These are phyloP conservation scores for Chlorospingus semifuscus DNA, from an alignment of 2,797 vertebrate genomes.

Conservation along the genomic window DNA sequence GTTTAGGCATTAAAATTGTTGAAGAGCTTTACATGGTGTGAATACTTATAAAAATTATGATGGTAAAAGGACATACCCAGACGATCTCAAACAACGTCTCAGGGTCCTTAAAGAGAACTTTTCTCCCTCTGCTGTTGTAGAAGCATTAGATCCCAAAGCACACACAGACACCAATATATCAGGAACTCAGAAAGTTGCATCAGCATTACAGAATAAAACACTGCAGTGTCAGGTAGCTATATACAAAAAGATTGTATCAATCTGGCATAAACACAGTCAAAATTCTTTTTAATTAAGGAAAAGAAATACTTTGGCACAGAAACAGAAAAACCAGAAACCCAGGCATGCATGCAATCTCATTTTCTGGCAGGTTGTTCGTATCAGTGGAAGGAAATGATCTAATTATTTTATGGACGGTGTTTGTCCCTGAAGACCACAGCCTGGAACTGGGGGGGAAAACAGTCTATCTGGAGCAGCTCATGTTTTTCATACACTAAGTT, in stretches of 20 bases:
- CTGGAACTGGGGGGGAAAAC: not conserved
- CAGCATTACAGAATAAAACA: not conserved
- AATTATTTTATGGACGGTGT: conserved; percentile 13
- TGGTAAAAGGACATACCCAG: not conserved
- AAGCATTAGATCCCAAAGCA: not conserved
- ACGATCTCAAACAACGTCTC: not conserved
- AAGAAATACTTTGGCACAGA: not conserved
- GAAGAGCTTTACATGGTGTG: not conserved
- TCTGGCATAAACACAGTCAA: not conserved
- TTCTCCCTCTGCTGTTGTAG: not conserved
- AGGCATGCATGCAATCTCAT: not conserved
- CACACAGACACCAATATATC: not conserved
- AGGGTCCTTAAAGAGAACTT: not conserved
- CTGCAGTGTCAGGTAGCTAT: not conserved
- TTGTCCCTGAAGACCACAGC: conserved; percentile 5
- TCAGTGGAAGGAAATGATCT: conserved; percentile 35
- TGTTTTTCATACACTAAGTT: not conserved
- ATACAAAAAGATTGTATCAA: not conserved
- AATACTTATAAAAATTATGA: not conserved
- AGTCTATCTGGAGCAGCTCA: not conserved
- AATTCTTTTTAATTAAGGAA: not conserved
- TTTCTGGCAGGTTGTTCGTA: not conserved
- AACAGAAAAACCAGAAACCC: not conserved
- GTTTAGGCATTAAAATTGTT: not conserved
- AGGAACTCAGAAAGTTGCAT: not conserved